Conservation (phyloP, 2,888 invertebrate genomes). For the Drosophila monieri region DNA sequence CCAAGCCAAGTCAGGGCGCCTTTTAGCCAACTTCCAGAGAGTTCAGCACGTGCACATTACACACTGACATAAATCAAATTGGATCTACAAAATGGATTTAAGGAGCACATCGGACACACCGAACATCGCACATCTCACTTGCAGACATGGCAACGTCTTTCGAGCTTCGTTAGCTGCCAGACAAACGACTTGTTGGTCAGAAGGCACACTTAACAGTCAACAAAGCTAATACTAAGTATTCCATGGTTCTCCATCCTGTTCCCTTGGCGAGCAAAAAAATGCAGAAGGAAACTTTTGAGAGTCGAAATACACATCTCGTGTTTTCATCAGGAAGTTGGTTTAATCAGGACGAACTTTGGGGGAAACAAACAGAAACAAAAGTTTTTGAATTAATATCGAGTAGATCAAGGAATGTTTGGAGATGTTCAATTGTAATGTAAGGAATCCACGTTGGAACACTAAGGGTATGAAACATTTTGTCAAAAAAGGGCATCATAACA, state of each 20-base stretch:
- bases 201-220: slow-evolving; percentile 6
- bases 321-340: slow-evolving; percentile 16
- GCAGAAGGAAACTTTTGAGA: neutral
- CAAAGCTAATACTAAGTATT: slow-evolving; percentile 3
- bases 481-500: neutral
- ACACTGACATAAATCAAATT: slow-evolving; percentile 54
- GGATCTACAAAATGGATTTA: slow-evolving; percentile 45
- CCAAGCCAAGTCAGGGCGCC: neutral
- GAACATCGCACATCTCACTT: slow-evolving; percentile 38
- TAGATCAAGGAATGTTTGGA: neutral
- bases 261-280: neutral
- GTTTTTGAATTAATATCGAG: slow-evolving; percentile 12
- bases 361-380: slow-evolving; percentile 1
- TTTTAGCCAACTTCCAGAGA: slow-evolving; percentile 1
- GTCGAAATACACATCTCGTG: slow-evolving; percentile 13
- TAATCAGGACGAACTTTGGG: slow-evolving; percentile 10
- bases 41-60: slow-evolving; percentile 38
- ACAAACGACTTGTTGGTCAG: slow-evolving; percentile 38
- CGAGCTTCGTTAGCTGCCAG: slow-evolving; percentile 33
- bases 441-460: neutral
- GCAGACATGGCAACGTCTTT: slow-evolving; percentile 12
- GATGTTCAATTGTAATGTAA: neutral
- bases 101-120: slow-evolving; percentile 36
- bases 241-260: slow-evolving; percentile 3
- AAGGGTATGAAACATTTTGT: neutral